These are phyloP conservation scores for Bibio marci DNA, from an alignment of 2,888 invertebrate species.

Conservation along the genomic window DNA sequence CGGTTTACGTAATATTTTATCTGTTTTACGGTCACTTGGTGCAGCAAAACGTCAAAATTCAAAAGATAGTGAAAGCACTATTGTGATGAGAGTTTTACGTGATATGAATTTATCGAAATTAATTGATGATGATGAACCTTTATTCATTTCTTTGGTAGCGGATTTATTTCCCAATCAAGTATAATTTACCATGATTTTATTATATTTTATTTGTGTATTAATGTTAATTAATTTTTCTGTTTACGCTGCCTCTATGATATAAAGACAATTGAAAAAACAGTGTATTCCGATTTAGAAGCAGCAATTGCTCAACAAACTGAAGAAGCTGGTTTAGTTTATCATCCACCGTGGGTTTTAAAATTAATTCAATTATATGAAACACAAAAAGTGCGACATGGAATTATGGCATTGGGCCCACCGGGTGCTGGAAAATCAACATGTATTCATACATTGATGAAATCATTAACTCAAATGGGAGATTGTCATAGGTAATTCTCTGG, in stretches of 20 bases:
- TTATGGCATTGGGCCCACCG: slow-evolving; percentile 89
- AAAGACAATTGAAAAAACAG: slow-evolving; percentile 69
- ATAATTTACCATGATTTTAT: not conserved
- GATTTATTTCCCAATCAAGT: slow-evolving; percentile 72
- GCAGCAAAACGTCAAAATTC: slow-evolving; percentile 81
- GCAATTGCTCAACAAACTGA: slow-evolving; percentile 75
- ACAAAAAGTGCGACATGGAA: slow-evolving; percentile 85
- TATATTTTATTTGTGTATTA: not conserved
- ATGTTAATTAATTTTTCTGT: not conserved
- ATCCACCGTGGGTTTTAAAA: slow-evolving; percentile 91
- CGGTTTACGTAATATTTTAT: slow-evolving; percentile 85
- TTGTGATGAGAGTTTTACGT: slow-evolving; percentile 90
- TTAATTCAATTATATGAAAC: slow-evolving; percentile 93
- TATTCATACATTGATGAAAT: slow-evolving; percentile 72
- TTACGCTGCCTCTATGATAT: not conserved
- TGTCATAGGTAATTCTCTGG: slow-evolving; percentile 58
- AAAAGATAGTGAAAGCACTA: slow-evolving; percentile 86
- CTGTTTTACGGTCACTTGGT: slow-evolving; percentile 82
- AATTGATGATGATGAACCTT: slow-evolving; percentile 92
- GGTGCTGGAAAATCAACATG: slow-evolving; percentile 93
- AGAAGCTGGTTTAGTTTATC: slow-evolving; percentile 63
- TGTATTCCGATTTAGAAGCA: slow-evolving; percentile 73
- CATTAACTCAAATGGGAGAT: slow-evolving; percentile 70
- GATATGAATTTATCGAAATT: slow-evolving; percentile 97
- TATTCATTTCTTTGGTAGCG: slow-evolving; percentile 90